These are phyloP conservation scores for Turnix velox DNA, from an alignment of 2,113 vertebrate genomes.

Conservation along the genomic window DNA sequence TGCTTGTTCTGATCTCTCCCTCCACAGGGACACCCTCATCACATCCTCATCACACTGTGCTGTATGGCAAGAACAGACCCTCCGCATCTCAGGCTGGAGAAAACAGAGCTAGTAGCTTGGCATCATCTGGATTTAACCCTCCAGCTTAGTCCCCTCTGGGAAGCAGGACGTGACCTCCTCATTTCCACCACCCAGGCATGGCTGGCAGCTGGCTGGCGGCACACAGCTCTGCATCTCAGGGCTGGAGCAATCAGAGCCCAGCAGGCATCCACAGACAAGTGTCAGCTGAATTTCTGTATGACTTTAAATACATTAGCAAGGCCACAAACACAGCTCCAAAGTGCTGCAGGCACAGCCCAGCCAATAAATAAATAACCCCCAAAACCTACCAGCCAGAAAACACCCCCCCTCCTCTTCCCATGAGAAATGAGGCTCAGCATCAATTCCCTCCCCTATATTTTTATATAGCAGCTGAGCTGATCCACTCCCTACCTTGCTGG, in stretches of 20 bases:
- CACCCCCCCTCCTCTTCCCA: not conserved
- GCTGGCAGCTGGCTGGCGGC: not conserved
- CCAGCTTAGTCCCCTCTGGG: not conserved
- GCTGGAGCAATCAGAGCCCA: not conserved
- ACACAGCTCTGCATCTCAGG: not conserved
- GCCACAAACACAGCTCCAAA: slow-evolving; percentile 3
- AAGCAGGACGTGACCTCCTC: slow-evolving; percentile 17
- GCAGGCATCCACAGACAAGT: slow-evolving; percentile 31
- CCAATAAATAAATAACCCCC: not conserved
- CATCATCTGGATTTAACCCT: not conserved
- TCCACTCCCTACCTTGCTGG: not conserved
- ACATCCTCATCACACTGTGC: fast-evolving
- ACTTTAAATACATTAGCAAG: slow-evolving; percentile 14
- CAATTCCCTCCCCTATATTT: not conserved
- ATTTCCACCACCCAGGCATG: not conserved
- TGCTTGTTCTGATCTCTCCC: not conserved
- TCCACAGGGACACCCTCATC: fast-evolving
- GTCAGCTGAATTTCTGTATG: not conserved
- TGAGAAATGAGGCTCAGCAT: not conserved
- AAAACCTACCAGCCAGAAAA: not conserved
- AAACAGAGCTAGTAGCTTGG: not conserved
- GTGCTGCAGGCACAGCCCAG: not conserved
- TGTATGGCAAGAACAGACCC: not conserved
- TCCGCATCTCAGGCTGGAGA: not conserved
- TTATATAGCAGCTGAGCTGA: not conserved